phyloP scores from a whole-genome alignment of 2,797 vertebrate species.

The Hephaestus fuliginosus region DNA sequence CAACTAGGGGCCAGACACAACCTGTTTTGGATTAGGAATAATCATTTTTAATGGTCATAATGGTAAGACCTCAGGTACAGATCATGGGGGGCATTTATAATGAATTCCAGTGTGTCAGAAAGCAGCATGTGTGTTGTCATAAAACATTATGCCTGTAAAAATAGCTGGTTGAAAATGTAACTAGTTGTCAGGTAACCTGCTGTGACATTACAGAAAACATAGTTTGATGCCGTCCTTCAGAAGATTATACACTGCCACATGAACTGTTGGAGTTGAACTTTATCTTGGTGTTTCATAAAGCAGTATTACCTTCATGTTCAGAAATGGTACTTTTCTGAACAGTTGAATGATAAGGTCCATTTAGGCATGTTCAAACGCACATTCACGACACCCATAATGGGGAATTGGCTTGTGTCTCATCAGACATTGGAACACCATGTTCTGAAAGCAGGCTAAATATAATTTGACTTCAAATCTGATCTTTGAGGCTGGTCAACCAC shows the following conservation, averaged over 20 bases:
- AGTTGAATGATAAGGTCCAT: constrained; percentile 42
- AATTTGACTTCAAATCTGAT: constrained; percentile 42
- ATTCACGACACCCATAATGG: constrained; percentile 15
- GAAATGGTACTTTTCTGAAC: constrained; percentile 31
- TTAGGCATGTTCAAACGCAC: constrained; percentile 31
- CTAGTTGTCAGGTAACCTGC: constrained; percentile 5
- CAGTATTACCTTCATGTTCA: constrained; percentile 13
- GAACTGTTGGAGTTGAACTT: constrained; percentile 14
- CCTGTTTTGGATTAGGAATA: not conserved
- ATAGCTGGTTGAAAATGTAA: not conserved
- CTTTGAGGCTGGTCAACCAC: constrained; percentile 21
- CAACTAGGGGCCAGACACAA: not conserved
- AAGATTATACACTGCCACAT: not conserved
- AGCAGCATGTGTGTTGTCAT: too few species aligned
- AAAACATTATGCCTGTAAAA: constrained; percentile 2
- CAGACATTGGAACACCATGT: constrained; percentile 12
- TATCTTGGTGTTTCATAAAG: constrained; percentile 9
- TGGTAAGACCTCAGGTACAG: too few species aligned
- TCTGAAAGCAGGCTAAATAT: constrained; percentile 46
- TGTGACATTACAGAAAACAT: constrained; percentile 18
- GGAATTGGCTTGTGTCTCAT: constrained; percentile 25
- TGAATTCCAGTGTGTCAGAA: too few species aligned
- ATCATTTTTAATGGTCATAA: not conserved
- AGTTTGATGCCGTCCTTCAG: not conserved
- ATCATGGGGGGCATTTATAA: too few species aligned